Evolutionary conservation across 1,140 invertebrate species (phyloP).

Genomic region (Zaprionus taronus): DNA sequence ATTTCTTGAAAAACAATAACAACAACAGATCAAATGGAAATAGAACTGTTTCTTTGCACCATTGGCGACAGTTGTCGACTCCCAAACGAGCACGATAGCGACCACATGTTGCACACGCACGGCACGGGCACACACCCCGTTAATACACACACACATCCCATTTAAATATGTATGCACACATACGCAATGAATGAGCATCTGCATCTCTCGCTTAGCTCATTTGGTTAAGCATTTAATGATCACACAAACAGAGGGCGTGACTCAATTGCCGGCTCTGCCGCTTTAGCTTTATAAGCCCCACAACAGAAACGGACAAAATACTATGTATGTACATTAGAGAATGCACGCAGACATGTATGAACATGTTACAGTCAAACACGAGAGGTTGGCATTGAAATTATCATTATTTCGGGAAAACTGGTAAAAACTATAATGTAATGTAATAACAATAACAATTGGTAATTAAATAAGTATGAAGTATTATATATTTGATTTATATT

Average conservation of each 20-base stretch:
- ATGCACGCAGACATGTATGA: background rate
- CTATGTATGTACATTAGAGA: slow-evolving; percentile 4
- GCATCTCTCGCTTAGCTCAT: slow-evolving; percentile 39
- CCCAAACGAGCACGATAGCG: slow-evolving; percentile 26
- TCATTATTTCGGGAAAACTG: background rate
- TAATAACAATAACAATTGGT: background rate
- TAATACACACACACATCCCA: slow-evolving; percentile 8
- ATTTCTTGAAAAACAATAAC: slow-evolving; percentile 26
- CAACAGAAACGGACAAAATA: slow-evolving; percentile 15
- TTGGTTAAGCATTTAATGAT: slow-evolving; percentile 53
- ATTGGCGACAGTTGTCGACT: slow-evolving; percentile 24
- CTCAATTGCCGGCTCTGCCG: slow-evolving; percentile 36
- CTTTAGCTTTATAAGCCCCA: slow-evolving; percentile 39
- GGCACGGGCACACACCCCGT: slow-evolving; percentile 32
- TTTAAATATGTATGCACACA: slow-evolving; percentile 5
- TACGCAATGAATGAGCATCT: slow-evolving; percentile 22
- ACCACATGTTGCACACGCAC: slow-evolving; percentile 57
- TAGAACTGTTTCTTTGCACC: slow-evolving; percentile 39
- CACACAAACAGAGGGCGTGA: slow-evolving; percentile 50
- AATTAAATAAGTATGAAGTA: no score
- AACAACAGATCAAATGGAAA: slow-evolving; percentile 9
- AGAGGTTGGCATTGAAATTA: background rate
- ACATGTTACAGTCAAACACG: background rate
- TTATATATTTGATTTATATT: background rate
- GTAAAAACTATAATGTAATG: background rate